Evolutionary conservation across 2,888 invertebrate species (phyloP), one percentile per base, ranked within the genome.

Genomic region (Cremastobaeus sp.): DNA sequence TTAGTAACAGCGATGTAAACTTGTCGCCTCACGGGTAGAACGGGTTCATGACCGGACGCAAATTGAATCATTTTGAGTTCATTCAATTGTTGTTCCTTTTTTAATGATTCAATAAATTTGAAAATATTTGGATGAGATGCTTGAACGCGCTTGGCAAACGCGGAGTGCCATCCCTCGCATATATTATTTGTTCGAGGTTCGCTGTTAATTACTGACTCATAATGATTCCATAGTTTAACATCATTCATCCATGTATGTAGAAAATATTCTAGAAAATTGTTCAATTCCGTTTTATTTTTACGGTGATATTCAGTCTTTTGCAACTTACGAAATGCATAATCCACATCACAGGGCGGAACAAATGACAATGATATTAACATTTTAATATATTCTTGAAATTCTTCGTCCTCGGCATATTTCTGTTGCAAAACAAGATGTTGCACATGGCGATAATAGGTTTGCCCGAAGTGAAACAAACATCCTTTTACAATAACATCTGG

Each of bases 211-310:
- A 54, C 39, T 1, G 20, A 34, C 14, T 54, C 54, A 25, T 39
- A 54, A 28, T 54, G 54, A 39, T 54, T 54, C 54, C 39, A 54
- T n/a, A 37, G 12, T n/a, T 55, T 17, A 30, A 12, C 15, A 6
- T 47, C 11, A 4, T 1, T 2, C 9, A 47, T 1, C 47, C 47
- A 47, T 17, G 30, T 30, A 1, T 6, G n/a, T 15, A 30, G 9
- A n/a, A 47, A 30, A 30, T 47, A 47, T 3, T 41, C 11, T 17
- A 41, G 9, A 1, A 41, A 18, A 2, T 9, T 9, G 17, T 17
- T 9, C 41, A 41, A 41, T 9, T 3, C 4, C 1, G 17, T 20
- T 1, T 2, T 41, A 18, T 41, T 17, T 18, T 17, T 41, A 9
- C 1, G 4, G 18, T 18, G 18, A 18, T 18, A 41, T 9, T 41